Conservation (phyloP, 2,797 vertebrate genomes). For the Fratercula arctica region DNA sequence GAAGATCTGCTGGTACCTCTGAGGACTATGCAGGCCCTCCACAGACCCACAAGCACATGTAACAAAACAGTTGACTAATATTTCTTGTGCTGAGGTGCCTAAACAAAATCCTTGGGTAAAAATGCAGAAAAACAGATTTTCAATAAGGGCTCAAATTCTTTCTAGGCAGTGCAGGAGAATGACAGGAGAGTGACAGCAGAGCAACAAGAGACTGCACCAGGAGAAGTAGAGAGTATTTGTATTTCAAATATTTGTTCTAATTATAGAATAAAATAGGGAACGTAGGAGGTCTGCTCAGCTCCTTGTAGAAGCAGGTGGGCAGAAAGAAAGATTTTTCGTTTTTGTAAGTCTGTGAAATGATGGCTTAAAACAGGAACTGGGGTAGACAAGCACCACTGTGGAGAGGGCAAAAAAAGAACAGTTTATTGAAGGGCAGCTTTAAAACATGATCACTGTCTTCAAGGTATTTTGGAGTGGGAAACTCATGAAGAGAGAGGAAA, state of each 20-base stretch:
- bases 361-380: conserved; percentile 14
- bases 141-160: background rate
- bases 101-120: background rate
- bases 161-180: background rate
- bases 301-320: background rate
- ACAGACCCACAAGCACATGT: background rate
- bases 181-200: conserved; percentile 16
- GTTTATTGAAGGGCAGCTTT: conserved; percentile 21
- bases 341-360: conserved; percentile 16
- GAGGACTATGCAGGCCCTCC: background rate
- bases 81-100: background rate
- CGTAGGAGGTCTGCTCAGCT: conserved; percentile 13
- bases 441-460: conserved; percentile 16
- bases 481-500: background rate
- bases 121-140: background rate
- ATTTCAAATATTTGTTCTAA: conserved; percentile 53
- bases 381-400: background rate
- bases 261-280: conserved; percentile 14
- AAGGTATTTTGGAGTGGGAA: background rate
- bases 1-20: background rate
- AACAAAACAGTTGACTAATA: background rate
- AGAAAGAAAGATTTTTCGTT: conserved; percentile 37
- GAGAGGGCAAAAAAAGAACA: conserved; percentile 14
- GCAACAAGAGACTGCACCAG: background rate
- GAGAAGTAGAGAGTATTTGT: conserved; percentile 40